Percentiles rank a stretch among this genome's conserved stretches.
phyloP scores from a whole-genome alignment of 2,888 invertebrate species.

The Tillus elongatus region DNA sequence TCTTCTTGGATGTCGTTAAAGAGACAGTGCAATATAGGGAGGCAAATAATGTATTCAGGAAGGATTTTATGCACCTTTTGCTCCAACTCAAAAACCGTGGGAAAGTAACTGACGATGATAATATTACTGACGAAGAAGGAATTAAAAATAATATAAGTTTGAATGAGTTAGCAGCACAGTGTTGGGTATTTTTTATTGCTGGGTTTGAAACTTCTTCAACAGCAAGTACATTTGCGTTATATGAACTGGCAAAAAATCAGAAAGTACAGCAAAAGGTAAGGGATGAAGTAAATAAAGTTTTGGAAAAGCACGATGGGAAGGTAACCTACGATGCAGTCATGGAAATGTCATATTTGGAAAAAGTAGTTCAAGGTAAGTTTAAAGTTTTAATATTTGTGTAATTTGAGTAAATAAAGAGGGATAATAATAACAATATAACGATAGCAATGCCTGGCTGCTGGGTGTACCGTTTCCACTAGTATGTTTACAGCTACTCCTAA shows the following conservation, averaged over 20 bases:
- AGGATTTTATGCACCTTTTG: slow-evolving; percentile 49
- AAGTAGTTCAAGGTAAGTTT: slow-evolving; percentile 25
- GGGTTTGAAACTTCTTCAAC: slow-evolving; percentile 55
- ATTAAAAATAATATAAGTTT: slow-evolving; percentile 19
- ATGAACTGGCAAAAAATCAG: slow-evolving; percentile 43
- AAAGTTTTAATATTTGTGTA: neutral
- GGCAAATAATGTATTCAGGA: slow-evolving; percentile 40
- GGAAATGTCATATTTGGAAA: slow-evolving; percentile 43
- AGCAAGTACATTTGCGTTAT: slow-evolving; percentile 47
- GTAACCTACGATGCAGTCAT: slow-evolving; percentile 40
- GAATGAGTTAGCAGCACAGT: slow-evolving; percentile 43
- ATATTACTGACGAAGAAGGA: slow-evolving; percentile 18
- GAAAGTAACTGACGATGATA: slow-evolving; percentile 35
- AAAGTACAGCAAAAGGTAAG: slow-evolving; percentile 41
- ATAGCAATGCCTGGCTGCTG: too few relatives aligned
- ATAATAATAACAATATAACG: too few relatives aligned
- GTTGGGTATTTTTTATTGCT: slow-evolving; percentile 50
- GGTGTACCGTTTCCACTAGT: too few relatives aligned
- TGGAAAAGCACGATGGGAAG: slow-evolving; percentile 31
- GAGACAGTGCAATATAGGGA: slow-evolving; percentile 42
- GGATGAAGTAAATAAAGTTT: slow-evolving; percentile 33
- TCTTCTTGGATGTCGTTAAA: slow-evolving; percentile 40
- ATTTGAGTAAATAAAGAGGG: too few relatives aligned
- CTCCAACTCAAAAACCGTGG: slow-evolving; percentile 39
- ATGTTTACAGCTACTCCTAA: too few relatives aligned